Conservation (phyloP, 2,888 invertebrate species). For the Caradrina kadenii region DNA sequence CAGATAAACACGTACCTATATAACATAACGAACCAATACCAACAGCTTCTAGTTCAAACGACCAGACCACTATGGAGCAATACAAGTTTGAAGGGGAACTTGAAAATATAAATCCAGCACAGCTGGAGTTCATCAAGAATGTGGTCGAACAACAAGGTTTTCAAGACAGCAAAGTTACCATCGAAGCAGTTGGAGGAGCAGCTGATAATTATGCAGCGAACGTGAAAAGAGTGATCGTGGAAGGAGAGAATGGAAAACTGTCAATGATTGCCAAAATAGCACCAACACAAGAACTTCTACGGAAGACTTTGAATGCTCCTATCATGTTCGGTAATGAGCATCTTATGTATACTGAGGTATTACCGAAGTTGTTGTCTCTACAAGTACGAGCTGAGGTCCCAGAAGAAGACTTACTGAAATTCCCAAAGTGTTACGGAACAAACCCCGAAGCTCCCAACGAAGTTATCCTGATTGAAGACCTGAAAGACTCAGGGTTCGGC, state of each 20-base stretch:
- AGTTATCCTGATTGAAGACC: slow-evolving; percentile 75
- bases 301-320: slow-evolving; percentile 46
- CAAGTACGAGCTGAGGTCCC: slow-evolving; percentile 69
- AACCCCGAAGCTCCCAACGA: slow-evolving; percentile 67
- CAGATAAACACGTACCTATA: slow-evolving; percentile 39
- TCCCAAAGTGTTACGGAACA: slow-evolving; percentile 72
- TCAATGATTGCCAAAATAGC: slow-evolving; percentile 76
- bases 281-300: slow-evolving; percentile 55
- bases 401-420: slow-evolving; percentile 65
- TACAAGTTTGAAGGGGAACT: slow-evolving; percentile 69
- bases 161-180: slow-evolving; percentile 63
- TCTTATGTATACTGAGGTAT: slow-evolving; percentile 68
- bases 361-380: slow-evolving; percentile 69
- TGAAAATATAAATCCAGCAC: slow-evolving; percentile 60
- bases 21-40: slow-evolving; percentile 6
- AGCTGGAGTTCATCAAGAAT: slow-evolving; percentile 69
- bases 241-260: slow-evolving; percentile 60
- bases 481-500: slow-evolving; percentile 63
- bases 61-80: slow-evolving; percentile 56
- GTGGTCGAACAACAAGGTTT: slow-evolving; percentile 69
- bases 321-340: slow-evolving; percentile 72
- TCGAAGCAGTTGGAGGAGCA: slow-evolving; percentile 67
- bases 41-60: neutral
- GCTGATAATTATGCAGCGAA: slow-evolving; percentile 72
- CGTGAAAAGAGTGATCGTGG: slow-evolving; percentile 64